Evolutionary conservation across 2,888 invertebrate genomes (phyloP).

Genomic region (Epistrophe grossulariae): DNA sequence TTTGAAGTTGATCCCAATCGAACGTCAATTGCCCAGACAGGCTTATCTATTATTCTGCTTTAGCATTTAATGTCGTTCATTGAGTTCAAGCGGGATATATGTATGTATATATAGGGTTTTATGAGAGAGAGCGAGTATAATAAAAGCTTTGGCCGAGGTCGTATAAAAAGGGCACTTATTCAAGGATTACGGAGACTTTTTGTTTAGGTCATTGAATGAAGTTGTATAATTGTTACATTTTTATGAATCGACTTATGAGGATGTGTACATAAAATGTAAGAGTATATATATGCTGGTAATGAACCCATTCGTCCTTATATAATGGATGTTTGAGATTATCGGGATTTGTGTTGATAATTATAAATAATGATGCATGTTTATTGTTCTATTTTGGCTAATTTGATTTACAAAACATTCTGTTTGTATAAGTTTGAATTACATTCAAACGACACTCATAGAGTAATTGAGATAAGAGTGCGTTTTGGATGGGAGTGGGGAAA

Average conservation of each 20-base stretch:
- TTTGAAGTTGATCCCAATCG: constrained; percentile 75
- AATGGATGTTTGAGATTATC: constrained; percentile 17
- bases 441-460: not conserved
- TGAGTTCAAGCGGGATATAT: constrained; percentile 41
- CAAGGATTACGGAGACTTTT: constrained; percentile 45
- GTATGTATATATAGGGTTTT: not conserved
- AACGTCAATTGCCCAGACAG: constrained; percentile 75
- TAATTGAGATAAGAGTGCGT: not conserved
- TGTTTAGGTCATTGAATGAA: constrained; percentile 39
- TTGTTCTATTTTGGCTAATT: constrained; percentile 8
- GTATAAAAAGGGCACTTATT: constrained; percentile 42
- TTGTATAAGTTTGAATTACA: not conserved
- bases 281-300: not conserved
- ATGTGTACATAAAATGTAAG: not conserved
- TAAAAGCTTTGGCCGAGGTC: constrained; percentile 48
- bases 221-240: constrained; percentile 35
- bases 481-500: not conserved
- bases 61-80: constrained; percentile 68
- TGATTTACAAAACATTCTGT: not conserved
- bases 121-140: constrained; percentile 5
- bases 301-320: constrained; percentile 30
- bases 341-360: constrained; percentile 28
- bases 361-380: constrained; percentile 30
- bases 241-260: constrained; percentile 21
- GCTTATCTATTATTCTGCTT: constrained; percentile 72